Evolutionary conservation across 2,888 invertebrate genomes (phyloP).

Genomic region (Julus scandinavius): DNA sequence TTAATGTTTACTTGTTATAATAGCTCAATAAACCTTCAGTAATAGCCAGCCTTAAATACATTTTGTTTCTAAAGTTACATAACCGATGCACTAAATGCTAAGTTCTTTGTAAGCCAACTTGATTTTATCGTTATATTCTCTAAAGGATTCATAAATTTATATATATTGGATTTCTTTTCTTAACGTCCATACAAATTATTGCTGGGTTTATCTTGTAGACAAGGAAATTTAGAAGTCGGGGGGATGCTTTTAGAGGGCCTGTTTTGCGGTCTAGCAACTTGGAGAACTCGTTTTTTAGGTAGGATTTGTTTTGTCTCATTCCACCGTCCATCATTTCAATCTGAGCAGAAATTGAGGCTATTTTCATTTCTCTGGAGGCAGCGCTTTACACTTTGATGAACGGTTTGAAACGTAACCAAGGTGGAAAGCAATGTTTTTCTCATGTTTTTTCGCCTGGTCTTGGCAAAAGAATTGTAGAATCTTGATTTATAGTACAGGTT

Average conservation of each 20-base stretch:
- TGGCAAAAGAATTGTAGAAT: neutral
- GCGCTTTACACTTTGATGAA: neutral
- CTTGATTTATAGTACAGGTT: neutral
- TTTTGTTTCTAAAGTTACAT: too few species aligned
- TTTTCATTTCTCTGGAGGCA: slow-evolving; percentile 23
- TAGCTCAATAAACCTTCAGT: too few species aligned
- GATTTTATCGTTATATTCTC: neutral
- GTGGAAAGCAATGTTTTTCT: slow-evolving; percentile 7
- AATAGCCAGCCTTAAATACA: too few species aligned
- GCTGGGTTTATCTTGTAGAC: neutral
- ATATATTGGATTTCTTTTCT: neutral
- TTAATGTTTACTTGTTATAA: too few species aligned
- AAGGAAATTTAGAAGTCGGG: neutral
- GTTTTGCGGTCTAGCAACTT: neutral
- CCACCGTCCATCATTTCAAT: slow-evolving; percentile 34
- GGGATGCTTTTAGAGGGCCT: neutral
- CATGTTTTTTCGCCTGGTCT: neutral
- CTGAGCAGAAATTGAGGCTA: slow-evolving; percentile 21
- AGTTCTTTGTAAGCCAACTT: neutral
- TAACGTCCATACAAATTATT: neutral
- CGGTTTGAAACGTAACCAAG: slow-evolving; percentile 19
- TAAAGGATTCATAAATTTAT: neutral
- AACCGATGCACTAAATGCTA: neutral
- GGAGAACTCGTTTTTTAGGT: neutral
- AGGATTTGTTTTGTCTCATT: slow-evolving; percentile 24